Evolutionary conservation across 1,140 invertebrate species (phyloP).

Genomic region (Oryctes rhinoceros): DNA sequence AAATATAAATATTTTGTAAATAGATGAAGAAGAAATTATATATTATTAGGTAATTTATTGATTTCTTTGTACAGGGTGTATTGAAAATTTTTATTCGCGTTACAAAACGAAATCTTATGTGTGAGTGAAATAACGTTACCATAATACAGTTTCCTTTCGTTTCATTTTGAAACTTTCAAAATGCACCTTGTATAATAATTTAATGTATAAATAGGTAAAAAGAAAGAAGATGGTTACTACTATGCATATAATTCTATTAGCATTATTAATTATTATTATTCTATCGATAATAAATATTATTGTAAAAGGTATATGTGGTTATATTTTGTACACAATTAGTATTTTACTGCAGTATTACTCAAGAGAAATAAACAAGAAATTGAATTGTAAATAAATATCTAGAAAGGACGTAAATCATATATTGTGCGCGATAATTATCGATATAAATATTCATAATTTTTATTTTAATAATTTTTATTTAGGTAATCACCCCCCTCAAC

Average conservation of each 20-base stretch:
- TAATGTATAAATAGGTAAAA: constrained; percentile 11
- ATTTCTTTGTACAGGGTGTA: not conserved
- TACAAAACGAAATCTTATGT: not conserved
- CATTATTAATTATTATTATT: constrained; percentile 18
- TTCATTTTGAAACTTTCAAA: not conserved
- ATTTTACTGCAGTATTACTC: constrained; percentile 28
- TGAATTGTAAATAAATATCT: constrained; percentile 1
- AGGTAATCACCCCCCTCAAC: not conserved
- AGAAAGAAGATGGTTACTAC: not conserved
- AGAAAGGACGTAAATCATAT: not conserved
- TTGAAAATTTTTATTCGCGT: not conserved
- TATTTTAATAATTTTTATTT: not conserved
- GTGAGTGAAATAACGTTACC: constrained; percentile 3
- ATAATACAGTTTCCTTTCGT: not conserved
- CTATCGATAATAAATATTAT: constrained; percentile 4
- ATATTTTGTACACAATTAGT: constrained; percentile 22
- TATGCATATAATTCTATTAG: constrained; percentile 1
- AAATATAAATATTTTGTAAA: constrained; percentile 20
- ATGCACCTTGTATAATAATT: not conserved
- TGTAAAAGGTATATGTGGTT: constrained; percentile 20
- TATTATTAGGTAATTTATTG: constrained; percentile 28
- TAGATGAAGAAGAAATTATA: constrained; percentile 20
- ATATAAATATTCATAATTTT: constrained; percentile 11
- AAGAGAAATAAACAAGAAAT: constrained; percentile 15
- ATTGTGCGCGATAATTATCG: not conserved